Evolutionary conservation across 2,888 invertebrate species (phyloP), one percentile per base, ranked within the genome.

Genomic region (Trachelus tabidus): DNA sequence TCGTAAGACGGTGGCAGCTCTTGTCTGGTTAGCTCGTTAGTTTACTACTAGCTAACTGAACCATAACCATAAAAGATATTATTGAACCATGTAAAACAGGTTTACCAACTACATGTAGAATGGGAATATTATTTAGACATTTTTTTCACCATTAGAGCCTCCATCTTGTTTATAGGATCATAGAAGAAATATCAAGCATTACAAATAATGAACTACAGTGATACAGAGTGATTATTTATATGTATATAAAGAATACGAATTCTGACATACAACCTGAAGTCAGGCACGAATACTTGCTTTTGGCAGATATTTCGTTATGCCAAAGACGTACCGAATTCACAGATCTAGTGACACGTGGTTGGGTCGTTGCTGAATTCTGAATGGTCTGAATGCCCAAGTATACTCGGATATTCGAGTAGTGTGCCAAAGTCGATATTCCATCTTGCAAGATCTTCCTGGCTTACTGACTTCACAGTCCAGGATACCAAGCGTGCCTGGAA

Each of bases 291-390:
- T 23, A 15, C 23, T 15, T 34, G 35, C 12, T 73, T 33, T 23
- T 15, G 74, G 71, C 71, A 15, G 71, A 12, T 30, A 33, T 33
- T 71, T 71, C 31, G 71, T 9, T 71, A 71, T 71, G 71, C 71
- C 31, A 31, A 33, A 31, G 30, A 30, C 71, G 71, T 31, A 31
- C 33, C 11, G 71, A 33, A 35, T 73, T 73, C 34, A n/a, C 74
- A 34, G 74, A 73, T 73, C 74, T 35, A 30, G 30, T 34, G 74
- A 73, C 74, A 73, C 74, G 74, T 34, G 35, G 35, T 34, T 73
- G n/a, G 9, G 35, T 34, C 35, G 6, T 71, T 33, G 31, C 9
- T 33, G 71, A 71, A 71, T 71, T 71, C 71, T 56, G 40, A 56
- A 56, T 56, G 40, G 40, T 6, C 23, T 56, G 40, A 56, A 56